A percentile compares a stretch with the other conserved stretches of the same genome.
Conservation (phyloP, 2,797 vertebrate species). For the Scyliorhinus canicula region DNA sequence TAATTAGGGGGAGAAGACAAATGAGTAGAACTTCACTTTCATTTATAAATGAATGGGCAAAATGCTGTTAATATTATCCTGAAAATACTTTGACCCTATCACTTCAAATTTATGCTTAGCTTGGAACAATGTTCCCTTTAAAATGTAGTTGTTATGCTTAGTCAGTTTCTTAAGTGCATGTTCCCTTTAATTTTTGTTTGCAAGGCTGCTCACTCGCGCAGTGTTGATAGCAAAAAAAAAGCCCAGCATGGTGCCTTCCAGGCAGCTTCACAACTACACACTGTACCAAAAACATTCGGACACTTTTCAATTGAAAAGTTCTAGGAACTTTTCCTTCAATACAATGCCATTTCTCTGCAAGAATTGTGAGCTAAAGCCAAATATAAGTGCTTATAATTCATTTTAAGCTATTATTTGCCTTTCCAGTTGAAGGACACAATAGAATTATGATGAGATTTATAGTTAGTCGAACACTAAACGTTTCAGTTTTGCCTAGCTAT, state of each 20-base stretch:
- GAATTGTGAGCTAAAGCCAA: not conserved
- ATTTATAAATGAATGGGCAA: not conserved
- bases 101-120: not conserved
- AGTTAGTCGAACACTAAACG: not conserved
- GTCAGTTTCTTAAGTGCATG: not conserved
- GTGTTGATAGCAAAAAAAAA: not conserved
- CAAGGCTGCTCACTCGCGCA: not conserved
- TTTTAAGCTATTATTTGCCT: not conserved
- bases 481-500: not conserved
- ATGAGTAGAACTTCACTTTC: slow-evolving; percentile 1
- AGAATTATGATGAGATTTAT: not conserved
- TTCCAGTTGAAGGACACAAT: not conserved
- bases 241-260: not conserved
- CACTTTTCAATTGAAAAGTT: not conserved
- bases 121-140: not conserved
- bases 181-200: not conserved
- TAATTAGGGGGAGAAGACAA: slow-evolving; percentile 28
- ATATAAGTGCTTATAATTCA: not conserved
- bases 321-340: not conserved
- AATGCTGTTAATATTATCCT: not conserved
- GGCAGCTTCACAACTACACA: not conserved
- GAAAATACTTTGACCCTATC: not conserved
- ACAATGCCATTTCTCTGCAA: not conserved
- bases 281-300: not conserved
- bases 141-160: not conserved